phyloP scores from a whole-genome alignment of 2,113 vertebrate genomes.

The Trogon surrucura region DNA sequence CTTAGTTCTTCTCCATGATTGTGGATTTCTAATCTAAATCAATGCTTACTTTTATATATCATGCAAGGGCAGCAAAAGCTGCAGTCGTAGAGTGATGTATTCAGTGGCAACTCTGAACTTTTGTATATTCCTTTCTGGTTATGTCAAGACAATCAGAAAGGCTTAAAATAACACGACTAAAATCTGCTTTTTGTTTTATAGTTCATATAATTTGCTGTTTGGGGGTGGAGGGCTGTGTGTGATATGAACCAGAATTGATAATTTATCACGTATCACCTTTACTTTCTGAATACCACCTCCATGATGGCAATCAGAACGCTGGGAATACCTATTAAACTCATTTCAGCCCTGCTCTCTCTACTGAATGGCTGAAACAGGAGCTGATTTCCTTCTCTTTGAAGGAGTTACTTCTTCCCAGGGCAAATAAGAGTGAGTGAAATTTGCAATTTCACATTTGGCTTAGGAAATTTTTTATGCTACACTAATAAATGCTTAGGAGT shows the following conservation, averaged over 20 bases:
- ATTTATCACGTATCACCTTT: neutral
- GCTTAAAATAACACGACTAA: neutral
- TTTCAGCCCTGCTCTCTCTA: neutral
- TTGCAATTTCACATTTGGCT: neutral
- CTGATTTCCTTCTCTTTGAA: neutral
- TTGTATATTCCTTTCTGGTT: neutral
- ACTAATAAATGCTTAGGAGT: neutral
- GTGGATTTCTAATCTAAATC: neutral
- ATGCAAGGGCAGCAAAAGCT: neutral
- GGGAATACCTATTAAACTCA: neutral
- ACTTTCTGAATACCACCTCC: neutral
- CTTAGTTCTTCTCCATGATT: neutral
- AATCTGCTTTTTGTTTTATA: neutral
- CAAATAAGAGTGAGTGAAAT: neutral
- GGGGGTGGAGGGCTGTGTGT: neutral
- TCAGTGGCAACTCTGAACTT: neutral
- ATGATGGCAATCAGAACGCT: neutral
- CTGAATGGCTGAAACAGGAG: neutral
- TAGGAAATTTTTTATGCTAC: neutral
- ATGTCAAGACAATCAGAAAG: neutral
- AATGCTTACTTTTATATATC: neutral
- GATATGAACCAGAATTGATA: neutral
- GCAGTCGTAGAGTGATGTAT: neutral
- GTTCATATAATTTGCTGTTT: neutral
- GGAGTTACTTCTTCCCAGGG: neutral